A percentile compares a stretch with the other conserved stretches of the same genome.
These are phyloP conservation scores for Xiphophorus maculatus DNA, from an alignment of 2,113 vertebrate species.

Conservation along the genomic window DNA sequence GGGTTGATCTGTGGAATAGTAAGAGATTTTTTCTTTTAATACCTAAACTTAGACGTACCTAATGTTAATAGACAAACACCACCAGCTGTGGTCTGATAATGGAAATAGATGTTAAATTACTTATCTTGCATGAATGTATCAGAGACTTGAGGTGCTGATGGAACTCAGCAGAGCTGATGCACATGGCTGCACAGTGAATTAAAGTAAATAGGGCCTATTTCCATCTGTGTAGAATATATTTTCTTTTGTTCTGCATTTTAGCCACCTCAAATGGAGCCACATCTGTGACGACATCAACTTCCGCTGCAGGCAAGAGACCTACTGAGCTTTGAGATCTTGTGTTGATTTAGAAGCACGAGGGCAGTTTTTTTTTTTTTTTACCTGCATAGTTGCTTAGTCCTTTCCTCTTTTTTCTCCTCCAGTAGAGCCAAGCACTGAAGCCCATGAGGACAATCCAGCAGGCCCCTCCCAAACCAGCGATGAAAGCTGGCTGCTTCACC, in stretches of 20 bases:
- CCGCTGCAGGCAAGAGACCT: slow-evolving; percentile 27
- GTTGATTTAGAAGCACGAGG: slow-evolving; percentile 51
- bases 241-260: slow-evolving; percentile 69
- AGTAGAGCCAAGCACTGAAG: slow-evolving; percentile 97
- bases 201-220: slow-evolving; percentile 74
- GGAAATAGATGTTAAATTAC: slow-evolving; percentile 69
- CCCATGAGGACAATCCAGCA: slow-evolving; percentile 98
- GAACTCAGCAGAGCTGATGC: slow-evolving; percentile 68
- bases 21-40: slow-evolving; percentile 58
- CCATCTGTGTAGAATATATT: slow-evolving; percentile 58
- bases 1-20: slow-evolving; percentile 50
- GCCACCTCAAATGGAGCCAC: slow-evolving; percentile 60
- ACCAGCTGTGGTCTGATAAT: slow-evolving; percentile 67
- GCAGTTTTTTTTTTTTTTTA: slow-evolving; percentile 64
- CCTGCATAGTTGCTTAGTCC: slow-evolving; percentile 97
- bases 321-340: slow-evolving; percentile 49
- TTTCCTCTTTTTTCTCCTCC: slow-evolving; percentile 97
- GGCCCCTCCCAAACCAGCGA: slow-evolving; percentile 93
- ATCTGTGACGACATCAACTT: slow-evolving; percentile 59
- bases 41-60: slow-evolving; percentile 55
- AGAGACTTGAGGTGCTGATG: slow-evolving; percentile 66
- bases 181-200: slow-evolving; percentile 71
- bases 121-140: slow-evolving; percentile 70
- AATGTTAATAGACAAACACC: slow-evolving; percentile 74
- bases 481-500: slow-evolving; percentile 96